phyloP scores from a whole-genome alignment of 2,888 invertebrate genomes.

The Altica lythri region DNA sequence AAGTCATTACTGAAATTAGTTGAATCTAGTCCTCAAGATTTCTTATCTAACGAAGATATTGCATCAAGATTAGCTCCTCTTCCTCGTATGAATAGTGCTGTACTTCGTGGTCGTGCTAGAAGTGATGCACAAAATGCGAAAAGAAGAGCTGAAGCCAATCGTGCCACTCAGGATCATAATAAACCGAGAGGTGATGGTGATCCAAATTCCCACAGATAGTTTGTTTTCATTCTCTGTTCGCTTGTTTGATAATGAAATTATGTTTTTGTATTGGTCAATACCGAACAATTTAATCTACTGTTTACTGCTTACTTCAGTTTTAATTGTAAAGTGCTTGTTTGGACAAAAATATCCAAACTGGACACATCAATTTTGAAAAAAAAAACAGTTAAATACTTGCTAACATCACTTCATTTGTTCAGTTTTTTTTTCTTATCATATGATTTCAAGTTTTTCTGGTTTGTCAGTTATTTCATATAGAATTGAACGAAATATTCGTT shows the following conservation, averaged over 20 bases:
- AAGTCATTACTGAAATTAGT: constrained; percentile 31
- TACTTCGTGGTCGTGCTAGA: constrained; percentile 51
- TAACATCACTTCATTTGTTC: too few relatives aligned
- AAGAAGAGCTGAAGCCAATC: constrained; percentile 53
- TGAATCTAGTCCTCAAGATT: constrained; percentile 33
- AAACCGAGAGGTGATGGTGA: constrained; percentile 23
- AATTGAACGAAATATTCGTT: too few relatives aligned
- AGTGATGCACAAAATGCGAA: constrained; percentile 52
- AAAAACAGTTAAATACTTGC: too few relatives aligned
- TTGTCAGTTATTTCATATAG: too few relatives aligned
- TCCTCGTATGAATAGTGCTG: constrained; percentile 40
- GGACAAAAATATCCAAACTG: too few relatives aligned
- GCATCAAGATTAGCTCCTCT: constrained; percentile 28
- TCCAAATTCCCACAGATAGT: constrained; percentile 10
- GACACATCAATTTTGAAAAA: too few relatives aligned
- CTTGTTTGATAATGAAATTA: constrained; percentile 12
- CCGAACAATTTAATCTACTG: not conserved
- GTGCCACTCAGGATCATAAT: constrained; percentile 33
- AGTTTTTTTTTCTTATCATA: too few relatives aligned
- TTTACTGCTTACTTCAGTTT: not conserved
- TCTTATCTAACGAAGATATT: constrained; percentile 25
- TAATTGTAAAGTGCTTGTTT: not conserved
- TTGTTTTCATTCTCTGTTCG: constrained; percentile 6
- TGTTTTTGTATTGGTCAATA: not conserved
- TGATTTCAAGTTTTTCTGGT: too few relatives aligned